phyloP scores from a whole-genome alignment of 2,113 vertebrate species.

The Agelaius tricolor region DNA sequence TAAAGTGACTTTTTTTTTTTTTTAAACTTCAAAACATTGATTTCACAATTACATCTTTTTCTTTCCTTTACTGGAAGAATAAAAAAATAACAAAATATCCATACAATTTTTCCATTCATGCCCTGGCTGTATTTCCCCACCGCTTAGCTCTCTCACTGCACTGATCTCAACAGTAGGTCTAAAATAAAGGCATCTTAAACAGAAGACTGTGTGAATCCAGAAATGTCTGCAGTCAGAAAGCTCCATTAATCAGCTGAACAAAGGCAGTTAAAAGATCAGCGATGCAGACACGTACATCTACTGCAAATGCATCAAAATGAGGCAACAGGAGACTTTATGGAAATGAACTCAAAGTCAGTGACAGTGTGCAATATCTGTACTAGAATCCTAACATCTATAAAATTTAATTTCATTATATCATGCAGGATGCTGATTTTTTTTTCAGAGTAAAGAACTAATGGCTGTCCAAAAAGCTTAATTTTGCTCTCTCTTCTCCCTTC shows the following conservation, averaged over 20 bases:
- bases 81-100: neutral
- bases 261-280: constrained; percentile 82
- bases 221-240: constrained; percentile 74
- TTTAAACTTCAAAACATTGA: neutral
- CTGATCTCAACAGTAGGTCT: constrained; percentile 31
- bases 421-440: neutral
- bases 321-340: constrained; percentile 62
- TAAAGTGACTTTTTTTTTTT: neutral
- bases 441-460: neutral
- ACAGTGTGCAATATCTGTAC: neutral
- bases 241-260: constrained; percentile 80
- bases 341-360: constrained; percentile 49
- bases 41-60: neutral
- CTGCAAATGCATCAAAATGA: constrained; percentile 67
- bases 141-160: neutral
- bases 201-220: constrained; percentile 57
- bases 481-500: neutral
- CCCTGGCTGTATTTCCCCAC: neutral
- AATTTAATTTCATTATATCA: neutral
- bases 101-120: neutral
- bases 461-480: constrained; percentile 7
- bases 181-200: constrained; percentile 46
- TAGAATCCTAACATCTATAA: neutral
- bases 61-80: neutral
- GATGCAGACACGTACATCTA: constrained; percentile 58